phyloP scores from a whole-genome alignment of 2,888 invertebrate species.

The Leptura quadrifasciata region DNA sequence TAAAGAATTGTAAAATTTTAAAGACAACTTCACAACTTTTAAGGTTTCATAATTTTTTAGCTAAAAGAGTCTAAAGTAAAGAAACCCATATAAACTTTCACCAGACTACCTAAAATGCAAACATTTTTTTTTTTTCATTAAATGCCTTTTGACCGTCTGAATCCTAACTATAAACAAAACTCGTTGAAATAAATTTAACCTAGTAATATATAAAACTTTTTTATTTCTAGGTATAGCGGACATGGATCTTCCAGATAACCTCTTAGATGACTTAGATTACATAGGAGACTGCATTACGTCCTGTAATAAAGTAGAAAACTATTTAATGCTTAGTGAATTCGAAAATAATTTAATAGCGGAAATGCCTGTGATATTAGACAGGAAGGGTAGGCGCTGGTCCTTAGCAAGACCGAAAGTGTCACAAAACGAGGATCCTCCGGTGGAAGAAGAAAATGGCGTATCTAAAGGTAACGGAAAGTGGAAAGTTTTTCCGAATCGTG shows the following conservation, averaged over 20 bases:
- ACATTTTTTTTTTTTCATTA: no score
- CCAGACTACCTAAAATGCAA: no score
- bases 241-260: constrained; percentile 87
- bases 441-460: constrained; percentile 75
- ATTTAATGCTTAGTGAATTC: constrained; percentile 89
- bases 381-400: constrained; percentile 84
- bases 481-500: constrained; percentile 76
- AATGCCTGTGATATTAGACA: constrained; percentile 83
- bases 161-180: no score
- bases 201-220: not conserved
- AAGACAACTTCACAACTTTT: no score
- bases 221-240: constrained; percentile 81
- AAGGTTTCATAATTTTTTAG: no score
- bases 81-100: no score
- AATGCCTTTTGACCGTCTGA: no score
- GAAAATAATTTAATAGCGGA: constrained; percentile 90
- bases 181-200: not conserved
- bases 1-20: no score
- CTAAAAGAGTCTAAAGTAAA: no score
- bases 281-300: constrained; percentile 90
- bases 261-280: constrained; percentile 86
- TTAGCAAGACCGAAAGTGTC: constrained; percentile 76
- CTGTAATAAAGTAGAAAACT: constrained; percentile 91
- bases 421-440: constrained; percentile 73
- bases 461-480: constrained; percentile 69